Conservation (phyloP, 2,888 invertebrate species). For the Watsonalla cultraria region DNA sequence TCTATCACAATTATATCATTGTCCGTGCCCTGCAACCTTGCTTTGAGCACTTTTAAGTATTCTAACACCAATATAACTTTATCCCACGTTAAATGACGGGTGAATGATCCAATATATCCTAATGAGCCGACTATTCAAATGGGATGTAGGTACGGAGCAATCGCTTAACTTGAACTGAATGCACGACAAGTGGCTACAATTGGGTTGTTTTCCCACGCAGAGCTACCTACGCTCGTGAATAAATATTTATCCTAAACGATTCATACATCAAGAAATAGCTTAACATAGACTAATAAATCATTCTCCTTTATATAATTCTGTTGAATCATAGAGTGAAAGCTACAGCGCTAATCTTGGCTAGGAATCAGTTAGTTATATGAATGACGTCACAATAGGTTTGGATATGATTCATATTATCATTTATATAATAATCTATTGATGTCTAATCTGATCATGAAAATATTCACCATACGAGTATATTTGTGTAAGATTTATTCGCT, state of each 20-base stretch:
- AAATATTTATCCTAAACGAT: constrained; percentile 41
- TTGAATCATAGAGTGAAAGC: not conserved
- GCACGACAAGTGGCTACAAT: constrained; percentile 41
- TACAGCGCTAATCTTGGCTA: not conserved
- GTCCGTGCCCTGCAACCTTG: not conserved
- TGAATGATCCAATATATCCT: not conserved
- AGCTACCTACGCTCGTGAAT: constrained; percentile 41
- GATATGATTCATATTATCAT: no score
- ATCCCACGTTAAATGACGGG: not conserved
- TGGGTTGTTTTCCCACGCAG: constrained; percentile 64
- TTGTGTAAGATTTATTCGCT: no score
- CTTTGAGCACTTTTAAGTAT: not conserved
- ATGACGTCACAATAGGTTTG: no score
- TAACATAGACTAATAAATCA: not conserved
- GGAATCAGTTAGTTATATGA: no score
- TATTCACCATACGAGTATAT: no score
- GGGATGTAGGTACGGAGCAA: constrained; percentile 6
- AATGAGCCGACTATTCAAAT: constrained; percentile 14
- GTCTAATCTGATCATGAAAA: no score
- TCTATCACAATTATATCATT: no score
- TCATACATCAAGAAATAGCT: constrained; percentile 14
- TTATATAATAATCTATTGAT: no score
- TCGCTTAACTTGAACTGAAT: constrained; percentile 27
- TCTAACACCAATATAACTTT: not conserved
- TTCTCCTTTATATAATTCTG: no score